Conservation (phyloP, 2,113 vertebrate species). For the Ageneiosus marmoratus region DNA sequence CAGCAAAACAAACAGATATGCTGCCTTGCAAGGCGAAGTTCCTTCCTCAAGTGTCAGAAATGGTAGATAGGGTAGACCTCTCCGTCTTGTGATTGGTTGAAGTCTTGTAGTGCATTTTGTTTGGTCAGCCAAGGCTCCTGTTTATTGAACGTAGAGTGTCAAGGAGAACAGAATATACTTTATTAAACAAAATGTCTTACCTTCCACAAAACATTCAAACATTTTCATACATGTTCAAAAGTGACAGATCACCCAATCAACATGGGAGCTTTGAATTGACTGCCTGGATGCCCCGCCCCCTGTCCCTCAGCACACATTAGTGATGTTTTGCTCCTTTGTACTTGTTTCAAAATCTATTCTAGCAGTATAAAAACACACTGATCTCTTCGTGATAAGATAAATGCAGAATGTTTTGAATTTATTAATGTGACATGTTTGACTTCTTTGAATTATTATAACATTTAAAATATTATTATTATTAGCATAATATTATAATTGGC, state of each 20-base stretch:
- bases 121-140: not conserved
- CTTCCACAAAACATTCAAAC: no score
- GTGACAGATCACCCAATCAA: not conserved
- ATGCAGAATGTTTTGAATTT: not conserved
- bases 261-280: not conserved
- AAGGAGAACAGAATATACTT: not conserved
- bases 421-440: not conserved
- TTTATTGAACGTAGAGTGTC: not conserved
- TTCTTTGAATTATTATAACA: not conserved
- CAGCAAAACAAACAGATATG: not conserved
- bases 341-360: not conserved
- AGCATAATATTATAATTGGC: not conserved
- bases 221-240: not conserved
- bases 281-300: not conserved
- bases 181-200: no score
- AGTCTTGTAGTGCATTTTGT: no score
- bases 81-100: no score
- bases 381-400: not conserved
- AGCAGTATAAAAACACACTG: not conserved
- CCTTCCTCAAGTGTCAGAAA: not conserved
- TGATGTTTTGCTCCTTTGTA: not conserved
- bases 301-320: not conserved
- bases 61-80: not conserved
- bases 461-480: not conserved
- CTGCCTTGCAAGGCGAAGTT: not conserved